Evolutionary conservation across 2,888 invertebrate genomes (phyloP).

Genomic region (Pyrrhosoma nymphula): DNA sequence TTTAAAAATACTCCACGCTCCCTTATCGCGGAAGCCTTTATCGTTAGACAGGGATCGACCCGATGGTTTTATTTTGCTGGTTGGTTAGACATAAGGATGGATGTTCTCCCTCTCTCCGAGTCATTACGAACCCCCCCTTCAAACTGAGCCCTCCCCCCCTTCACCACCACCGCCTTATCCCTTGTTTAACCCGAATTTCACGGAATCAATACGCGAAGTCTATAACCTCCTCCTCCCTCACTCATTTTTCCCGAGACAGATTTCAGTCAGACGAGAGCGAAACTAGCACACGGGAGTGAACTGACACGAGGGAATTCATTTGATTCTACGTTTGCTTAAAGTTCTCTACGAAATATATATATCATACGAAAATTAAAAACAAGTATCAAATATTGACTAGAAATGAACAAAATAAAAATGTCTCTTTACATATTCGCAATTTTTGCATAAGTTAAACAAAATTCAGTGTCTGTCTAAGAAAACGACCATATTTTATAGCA

Average conservation of each 20-base stretch:
- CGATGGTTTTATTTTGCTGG: not conserved
- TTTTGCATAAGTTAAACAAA: too few species aligned
- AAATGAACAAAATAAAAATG: too few species aligned
- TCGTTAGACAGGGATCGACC: not conserved
- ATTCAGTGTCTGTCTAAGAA: too few species aligned
- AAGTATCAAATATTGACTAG: too few species aligned
- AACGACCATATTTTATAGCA: too few species aligned
- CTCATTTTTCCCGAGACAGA: not conserved
- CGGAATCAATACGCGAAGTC: slow-evolving; percentile 49
- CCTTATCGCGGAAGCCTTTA: not conserved
- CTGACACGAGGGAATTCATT: too few species aligned
- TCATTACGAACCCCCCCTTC: not conserved
- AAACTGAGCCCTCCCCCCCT: too few species aligned
- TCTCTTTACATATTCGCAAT: too few species aligned
- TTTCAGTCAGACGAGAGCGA: not conserved
- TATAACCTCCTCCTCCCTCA: not conserved
- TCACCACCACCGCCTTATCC: not conserved
- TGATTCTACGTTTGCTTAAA: too few species aligned
- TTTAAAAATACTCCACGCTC: not conserved
- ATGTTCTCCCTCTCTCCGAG: slow-evolving; percentile 28
- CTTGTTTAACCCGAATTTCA: slow-evolving; percentile 53
- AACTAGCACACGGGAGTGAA: not conserved
- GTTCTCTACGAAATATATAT: too few species aligned
- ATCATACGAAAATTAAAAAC: too few species aligned
- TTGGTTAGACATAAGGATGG: not conserved